Evolutionary conservation across 2,113 vertebrate species (phyloP).

Genomic region (Stegostoma tigrinum): DNA sequence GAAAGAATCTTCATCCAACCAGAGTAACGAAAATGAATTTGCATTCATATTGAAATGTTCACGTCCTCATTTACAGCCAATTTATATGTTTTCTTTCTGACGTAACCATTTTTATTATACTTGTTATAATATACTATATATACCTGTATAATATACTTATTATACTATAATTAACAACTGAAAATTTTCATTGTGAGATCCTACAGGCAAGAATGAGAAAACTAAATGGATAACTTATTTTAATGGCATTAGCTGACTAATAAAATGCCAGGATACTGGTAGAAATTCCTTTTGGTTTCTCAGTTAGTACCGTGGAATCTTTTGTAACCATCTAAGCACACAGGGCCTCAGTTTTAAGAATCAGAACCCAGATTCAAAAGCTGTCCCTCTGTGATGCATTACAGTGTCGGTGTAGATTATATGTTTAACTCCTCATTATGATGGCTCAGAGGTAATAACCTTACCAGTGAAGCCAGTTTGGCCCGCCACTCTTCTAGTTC

Average conservation of each 20-base stretch:
- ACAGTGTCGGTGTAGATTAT: not conserved
- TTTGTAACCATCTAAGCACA: not conserved
- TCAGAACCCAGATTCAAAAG: not conserved
- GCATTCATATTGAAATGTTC: not conserved
- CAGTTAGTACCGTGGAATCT: not conserved
- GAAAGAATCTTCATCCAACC: not conserved
- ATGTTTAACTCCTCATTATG: not conserved
- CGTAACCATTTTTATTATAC: not conserved
- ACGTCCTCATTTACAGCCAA: not conserved
- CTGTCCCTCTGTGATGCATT: not conserved
- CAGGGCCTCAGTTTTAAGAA: not conserved
- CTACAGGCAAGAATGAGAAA: not conserved
- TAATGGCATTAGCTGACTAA: not conserved
- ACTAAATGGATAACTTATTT: not conserved
- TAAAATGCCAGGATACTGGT: not conserved
- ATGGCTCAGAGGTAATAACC: not conserved
- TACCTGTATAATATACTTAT: no score
- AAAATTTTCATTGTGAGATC: not conserved
- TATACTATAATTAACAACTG: not conserved
- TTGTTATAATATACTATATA: no score
- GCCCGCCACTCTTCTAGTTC: not conserved
- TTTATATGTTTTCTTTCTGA: not conserved
- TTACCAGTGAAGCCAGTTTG: no score
- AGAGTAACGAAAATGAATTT: not conserved
- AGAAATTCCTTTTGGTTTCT: not conserved